Evolutionary conservation across 2,888 invertebrate species (phyloP).

Genomic region (Callimorpha dominula): DNA sequence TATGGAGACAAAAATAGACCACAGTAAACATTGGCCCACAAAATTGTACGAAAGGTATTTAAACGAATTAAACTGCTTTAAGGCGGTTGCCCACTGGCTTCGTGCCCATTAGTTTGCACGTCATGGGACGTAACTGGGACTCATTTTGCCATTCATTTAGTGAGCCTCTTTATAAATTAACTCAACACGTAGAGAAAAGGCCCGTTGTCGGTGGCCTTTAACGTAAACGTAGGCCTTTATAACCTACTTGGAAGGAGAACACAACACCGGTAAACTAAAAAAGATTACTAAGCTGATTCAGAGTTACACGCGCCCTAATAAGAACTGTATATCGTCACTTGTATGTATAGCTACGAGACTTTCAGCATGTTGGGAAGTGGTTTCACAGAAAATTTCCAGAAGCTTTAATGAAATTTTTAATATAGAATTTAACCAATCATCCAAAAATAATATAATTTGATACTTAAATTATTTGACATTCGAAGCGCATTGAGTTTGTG

Average conservation of each 20-base stretch:
- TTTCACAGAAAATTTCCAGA: not conserved
- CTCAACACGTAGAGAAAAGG: not conserved
- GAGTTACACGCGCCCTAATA: no score
- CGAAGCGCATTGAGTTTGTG: no score
- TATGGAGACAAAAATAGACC: slow-evolving; percentile 31
- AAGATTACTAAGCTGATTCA: no score
- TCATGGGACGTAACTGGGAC: slow-evolving; percentile 37
- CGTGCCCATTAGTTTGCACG: slow-evolving; percentile 57
- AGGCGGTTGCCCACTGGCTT: slow-evolving; percentile 54
- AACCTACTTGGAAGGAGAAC: not conserved
- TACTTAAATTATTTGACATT: no score
- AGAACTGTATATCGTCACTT: no score
- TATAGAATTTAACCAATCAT: not conserved
- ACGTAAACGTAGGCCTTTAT: no score
- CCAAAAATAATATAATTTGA: no score
- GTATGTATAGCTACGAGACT: no score
- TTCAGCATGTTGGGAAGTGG: not conserved
- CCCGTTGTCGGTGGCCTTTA: not conserved
- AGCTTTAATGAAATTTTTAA: not conserved
- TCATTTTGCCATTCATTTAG: slow-evolving; percentile 20
- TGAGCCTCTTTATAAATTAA: slow-evolving; percentile 7
- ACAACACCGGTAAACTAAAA: not conserved
- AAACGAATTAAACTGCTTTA: slow-evolving; percentile 53
- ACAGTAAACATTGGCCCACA: slow-evolving; percentile 34
- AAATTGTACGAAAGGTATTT: slow-evolving; percentile 43